Conservation (phyloP, 1,140 invertebrate genomes). For the Lethrus apterus region DNA sequence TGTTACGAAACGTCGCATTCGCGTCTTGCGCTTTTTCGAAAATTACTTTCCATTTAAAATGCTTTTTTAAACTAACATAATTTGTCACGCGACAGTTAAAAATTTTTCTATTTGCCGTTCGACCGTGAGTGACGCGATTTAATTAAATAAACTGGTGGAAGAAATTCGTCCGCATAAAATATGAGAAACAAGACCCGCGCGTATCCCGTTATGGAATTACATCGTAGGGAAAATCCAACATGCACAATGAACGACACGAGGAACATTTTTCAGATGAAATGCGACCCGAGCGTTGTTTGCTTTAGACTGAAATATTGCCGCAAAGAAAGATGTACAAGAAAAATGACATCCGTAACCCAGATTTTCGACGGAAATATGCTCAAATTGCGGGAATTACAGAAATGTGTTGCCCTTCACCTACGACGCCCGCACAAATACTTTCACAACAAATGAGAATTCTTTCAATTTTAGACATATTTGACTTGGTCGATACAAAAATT, state of each 20-base stretch:
- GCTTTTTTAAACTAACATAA: too few relatives aligned
- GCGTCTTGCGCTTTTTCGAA: not conserved
- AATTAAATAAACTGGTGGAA: too few relatives aligned
- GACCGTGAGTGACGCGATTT: too few relatives aligned
- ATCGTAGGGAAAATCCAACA: constrained; percentile 18
- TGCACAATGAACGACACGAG: constrained; percentile 22
- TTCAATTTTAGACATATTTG: too few relatives aligned
- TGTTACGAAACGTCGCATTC: not conserved
- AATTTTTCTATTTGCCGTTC: too few relatives aligned
- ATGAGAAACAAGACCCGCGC: not conserved
- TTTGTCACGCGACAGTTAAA: too few relatives aligned
- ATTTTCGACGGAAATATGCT: constrained; percentile 21
- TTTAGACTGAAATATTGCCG: constrained; percentile 22
- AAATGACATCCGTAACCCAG: constrained; percentile 26
- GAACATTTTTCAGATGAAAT: constrained; percentile 23
- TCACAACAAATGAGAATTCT: not conserved
- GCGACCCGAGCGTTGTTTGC: constrained; percentile 23
- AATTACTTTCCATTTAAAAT: not conserved
- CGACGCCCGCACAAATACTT: not conserved
- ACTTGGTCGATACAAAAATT: too few relatives aligned
- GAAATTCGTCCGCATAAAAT: too few relatives aligned
- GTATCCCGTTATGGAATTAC: constrained; percentile 10
- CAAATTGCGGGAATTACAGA: constrained; percentile 16
- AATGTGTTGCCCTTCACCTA: constrained; percentile 1
- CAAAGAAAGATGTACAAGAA: constrained; percentile 23